phyloP scores from a whole-genome alignment of 1,140 invertebrate genomes.

The Zaprionus capensis region DNA sequence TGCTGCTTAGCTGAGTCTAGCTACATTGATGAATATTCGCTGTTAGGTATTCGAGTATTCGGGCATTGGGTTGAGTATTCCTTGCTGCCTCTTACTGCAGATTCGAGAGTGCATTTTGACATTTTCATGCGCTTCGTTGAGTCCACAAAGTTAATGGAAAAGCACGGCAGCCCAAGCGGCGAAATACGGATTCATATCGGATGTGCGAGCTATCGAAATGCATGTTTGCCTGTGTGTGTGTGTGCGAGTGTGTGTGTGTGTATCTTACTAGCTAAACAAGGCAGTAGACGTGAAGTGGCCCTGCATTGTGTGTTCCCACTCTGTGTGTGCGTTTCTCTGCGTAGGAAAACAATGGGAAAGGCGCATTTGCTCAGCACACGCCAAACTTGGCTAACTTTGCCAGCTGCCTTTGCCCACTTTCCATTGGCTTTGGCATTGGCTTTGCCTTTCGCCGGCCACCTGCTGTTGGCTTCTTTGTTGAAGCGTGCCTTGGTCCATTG shows the following conservation, averaged over 20 bases:
- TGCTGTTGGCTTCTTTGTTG: slow-evolving; percentile 24
- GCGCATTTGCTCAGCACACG: slow-evolving; percentile 6
- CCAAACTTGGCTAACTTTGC: slow-evolving; percentile 28
- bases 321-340: not conserved
- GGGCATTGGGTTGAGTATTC: not conserved
- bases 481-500: slow-evolving; percentile 10
- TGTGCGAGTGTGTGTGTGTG: slow-evolving; percentile 8
- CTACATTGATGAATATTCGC: slow-evolving; percentile 15
- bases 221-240: slow-evolving; percentile 5
- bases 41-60: not conserved
- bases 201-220: slow-evolving; percentile 14
- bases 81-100: slow-evolving; percentile 14
- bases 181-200: slow-evolving; percentile 37
- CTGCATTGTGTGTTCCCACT: slow-evolving; percentile 12
- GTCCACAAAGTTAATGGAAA: slow-evolving; percentile 73
- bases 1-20: not conserved
- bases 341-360: slow-evolving; percentile 30
- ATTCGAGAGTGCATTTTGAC: slow-evolving; percentile 74
- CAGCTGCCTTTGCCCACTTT: slow-evolving; percentile 7
- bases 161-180: slow-evolving; percentile 37
- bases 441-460: slow-evolving; percentile 16
- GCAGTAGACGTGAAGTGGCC: slow-evolving; percentile 11
- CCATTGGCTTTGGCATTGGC: slow-evolving; percentile 7
- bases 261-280: slow-evolving; percentile 19
- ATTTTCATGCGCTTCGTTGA: slow-evolving; percentile 75